These are phyloP conservation scores for Takifugu bimaculatus DNA, from an alignment of 2,113 vertebrate species.

Conservation along the genomic window DNA sequence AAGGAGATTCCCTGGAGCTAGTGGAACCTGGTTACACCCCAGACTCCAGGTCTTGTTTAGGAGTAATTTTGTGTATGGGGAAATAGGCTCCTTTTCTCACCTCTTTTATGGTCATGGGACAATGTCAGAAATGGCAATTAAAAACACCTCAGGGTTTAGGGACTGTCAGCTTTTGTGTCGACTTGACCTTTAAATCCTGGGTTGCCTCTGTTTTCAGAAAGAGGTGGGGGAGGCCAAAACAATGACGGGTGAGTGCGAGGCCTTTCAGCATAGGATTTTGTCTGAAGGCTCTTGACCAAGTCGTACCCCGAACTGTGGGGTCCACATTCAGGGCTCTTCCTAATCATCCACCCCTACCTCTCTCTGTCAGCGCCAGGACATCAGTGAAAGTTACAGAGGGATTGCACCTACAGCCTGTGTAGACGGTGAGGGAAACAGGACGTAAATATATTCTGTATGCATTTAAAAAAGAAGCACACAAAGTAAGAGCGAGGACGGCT, in stretches of 20 bases:
- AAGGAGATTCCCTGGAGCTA: constrained; percentile 70
- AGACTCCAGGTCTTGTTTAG: constrained; percentile 67
- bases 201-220: constrained; percentile 71
- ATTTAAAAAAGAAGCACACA: constrained; percentile 11
- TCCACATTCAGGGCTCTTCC: constrained; percentile 45
- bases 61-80: constrained; percentile 68
- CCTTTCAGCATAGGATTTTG: constrained; percentile 52
- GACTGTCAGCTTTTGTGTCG: constrained; percentile 69
- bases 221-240: constrained; percentile 56
- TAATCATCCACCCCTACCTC: constrained; percentile 18
- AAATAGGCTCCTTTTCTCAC: constrained; percentile 42
- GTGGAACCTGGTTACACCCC: constrained; percentile 60
- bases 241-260: constrained; percentile 54
- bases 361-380: constrained; percentile 25
- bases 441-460: background rate
- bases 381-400: background rate
- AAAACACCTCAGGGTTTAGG: constrained; percentile 71
- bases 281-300: constrained; percentile 66
- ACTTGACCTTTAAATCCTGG: constrained; percentile 79
- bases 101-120: constrained; percentile 60
- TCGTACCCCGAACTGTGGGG: constrained; percentile 57
- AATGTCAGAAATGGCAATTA: constrained; percentile 77
- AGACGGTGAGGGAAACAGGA: constrained; percentile 10
- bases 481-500: constrained; percentile 25
- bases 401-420: constrained; percentile 2